Conservation (phyloP, 2,888 invertebrate genomes). For the Agonopterix subpropinquella region DNA sequence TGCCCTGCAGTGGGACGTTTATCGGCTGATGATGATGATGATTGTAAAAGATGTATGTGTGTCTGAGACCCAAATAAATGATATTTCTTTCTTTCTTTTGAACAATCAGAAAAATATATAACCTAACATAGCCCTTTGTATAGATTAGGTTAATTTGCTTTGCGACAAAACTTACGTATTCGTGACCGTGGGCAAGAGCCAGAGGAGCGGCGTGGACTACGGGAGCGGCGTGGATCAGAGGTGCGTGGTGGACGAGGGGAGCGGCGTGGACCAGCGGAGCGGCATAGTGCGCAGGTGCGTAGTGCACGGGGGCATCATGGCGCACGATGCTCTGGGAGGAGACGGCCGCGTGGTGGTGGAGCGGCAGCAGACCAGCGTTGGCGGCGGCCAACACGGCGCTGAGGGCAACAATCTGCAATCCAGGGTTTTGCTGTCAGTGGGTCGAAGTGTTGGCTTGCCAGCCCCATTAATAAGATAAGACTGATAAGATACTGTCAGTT, state of each 20-base stretch:
- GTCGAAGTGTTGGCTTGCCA: no score
- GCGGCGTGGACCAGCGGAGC: constrained; percentile 43
- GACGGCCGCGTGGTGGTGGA: constrained; percentile 63
- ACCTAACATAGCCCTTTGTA: no score
- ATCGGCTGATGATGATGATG: no score
- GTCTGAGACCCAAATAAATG: no score
- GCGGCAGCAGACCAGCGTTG: constrained; percentile 71
- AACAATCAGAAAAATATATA: no score
- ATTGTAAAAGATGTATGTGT: no score
- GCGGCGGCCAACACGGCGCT: constrained; percentile 69
- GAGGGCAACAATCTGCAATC: constrained; percentile 53
- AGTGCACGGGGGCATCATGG: constrained; percentile 58
- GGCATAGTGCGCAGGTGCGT: constrained; percentile 33
- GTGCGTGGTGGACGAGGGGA: constrained; percentile 39
- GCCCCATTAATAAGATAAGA: no score
- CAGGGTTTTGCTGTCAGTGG: no score
- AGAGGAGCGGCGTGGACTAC: constrained; percentile 27
- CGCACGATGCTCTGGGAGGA: constrained; percentile 71
- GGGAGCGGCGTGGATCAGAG: constrained; percentile 27
- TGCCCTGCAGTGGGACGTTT: no score
- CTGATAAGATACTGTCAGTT: no score
- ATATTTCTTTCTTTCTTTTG: no score
- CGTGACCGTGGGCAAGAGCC: constrained; percentile 43
- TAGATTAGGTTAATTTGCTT: no score
- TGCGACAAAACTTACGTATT: constrained; percentile 42